Evolutionary conservation across 53 echinoderm and acorn worm genomes (phyloP), one percentile per base, ranked within the genome.

Genomic region (Zoroaster sp.): DNA sequence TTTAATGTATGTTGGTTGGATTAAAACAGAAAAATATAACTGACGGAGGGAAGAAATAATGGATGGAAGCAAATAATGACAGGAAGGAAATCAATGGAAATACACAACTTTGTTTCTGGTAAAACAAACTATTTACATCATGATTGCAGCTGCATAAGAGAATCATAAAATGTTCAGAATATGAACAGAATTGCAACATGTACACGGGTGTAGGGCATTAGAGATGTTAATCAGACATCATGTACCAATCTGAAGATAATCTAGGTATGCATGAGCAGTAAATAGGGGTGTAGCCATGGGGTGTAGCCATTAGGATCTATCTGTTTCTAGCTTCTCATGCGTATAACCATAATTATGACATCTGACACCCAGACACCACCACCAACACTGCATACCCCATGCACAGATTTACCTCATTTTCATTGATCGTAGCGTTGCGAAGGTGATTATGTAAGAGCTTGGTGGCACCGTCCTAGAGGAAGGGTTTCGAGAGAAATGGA

Each of bases 371-470:
- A 11, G 54, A 54, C 87, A 87, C 75, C 73, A 87, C 75, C 55
- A 87, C 53, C 74, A 87, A 55, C 51, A 49, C 86, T 63, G 74
- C 75, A 73, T 53, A 87, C 87, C 45, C 73, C 87, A 87, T 74
- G 74, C 87, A 54, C 51, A 71, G 55, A 40, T 42, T 95, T 93
- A 95, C 95, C 95, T 95, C 95, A 80, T 95, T 93, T 85, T 93
- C 95, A 93, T 79, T 79, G 88, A 89, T 80, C 66, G 95, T 88
- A 83, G 97, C 87, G 81, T 90, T 94, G 74, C 95, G 93, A 90
- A 97, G 94, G 83, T 97, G 94, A 92, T 95, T 97, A 88, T 92
- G 97, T 92, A 97, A 93, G 75, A 97, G 97, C 95, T 95, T 95
- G 92, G 97, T 97, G 72, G 95, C 97, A 75, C 95, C 93, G 54